phyloP scores from a whole-genome alignment of 2,888 invertebrate species.

The Epinotia nisella region DNA sequence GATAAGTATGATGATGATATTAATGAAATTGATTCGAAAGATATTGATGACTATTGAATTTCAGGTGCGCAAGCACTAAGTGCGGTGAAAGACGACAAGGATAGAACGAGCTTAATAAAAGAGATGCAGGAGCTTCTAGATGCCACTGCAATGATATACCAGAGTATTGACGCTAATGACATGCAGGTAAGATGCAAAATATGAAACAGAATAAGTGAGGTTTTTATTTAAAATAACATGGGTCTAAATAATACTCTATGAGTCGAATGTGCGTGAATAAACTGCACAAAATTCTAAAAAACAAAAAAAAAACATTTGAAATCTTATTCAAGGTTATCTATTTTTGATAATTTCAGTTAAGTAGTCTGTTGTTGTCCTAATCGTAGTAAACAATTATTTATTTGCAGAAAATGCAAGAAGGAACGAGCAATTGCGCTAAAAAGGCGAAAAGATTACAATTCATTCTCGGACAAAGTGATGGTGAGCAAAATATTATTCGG shows the following conservation, averaged over 20 bases:
- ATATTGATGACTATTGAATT: slow-evolving; percentile 20
- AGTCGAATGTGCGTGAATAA: no score
- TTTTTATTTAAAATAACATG: neutral
- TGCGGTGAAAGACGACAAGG: slow-evolving; percentile 91
- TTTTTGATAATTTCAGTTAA: no score
- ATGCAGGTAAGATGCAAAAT: slow-evolving; percentile 84
- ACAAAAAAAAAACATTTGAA: no score
- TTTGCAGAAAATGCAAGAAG: slow-evolving; percentile 68
- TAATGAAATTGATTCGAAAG: neutral
- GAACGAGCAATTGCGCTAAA: slow-evolving; percentile 59
- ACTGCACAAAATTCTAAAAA: no score
- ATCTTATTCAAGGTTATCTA: no score
- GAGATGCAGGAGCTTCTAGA: slow-evolving; percentile 94
- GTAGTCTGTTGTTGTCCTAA: no score
- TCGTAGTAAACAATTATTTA: slow-evolving; percentile 7
- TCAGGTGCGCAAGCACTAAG: slow-evolving; percentile 91
- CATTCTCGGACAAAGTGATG: slow-evolving; percentile 56
- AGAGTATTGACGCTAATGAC: slow-evolving; percentile 94
- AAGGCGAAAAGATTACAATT: slow-evolving; percentile 64
- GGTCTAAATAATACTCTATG: neutral
- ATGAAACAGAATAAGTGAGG: neutral
- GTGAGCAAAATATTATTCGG: slow-evolving; percentile 51
- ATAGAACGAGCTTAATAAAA: slow-evolving; percentile 91
- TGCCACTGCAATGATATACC: slow-evolving; percentile 94
- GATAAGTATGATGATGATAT: neutral